Evolutionary conservation across 2,888 invertebrate species (phyloP).

Genomic region (Oligia strigilis): DNA sequence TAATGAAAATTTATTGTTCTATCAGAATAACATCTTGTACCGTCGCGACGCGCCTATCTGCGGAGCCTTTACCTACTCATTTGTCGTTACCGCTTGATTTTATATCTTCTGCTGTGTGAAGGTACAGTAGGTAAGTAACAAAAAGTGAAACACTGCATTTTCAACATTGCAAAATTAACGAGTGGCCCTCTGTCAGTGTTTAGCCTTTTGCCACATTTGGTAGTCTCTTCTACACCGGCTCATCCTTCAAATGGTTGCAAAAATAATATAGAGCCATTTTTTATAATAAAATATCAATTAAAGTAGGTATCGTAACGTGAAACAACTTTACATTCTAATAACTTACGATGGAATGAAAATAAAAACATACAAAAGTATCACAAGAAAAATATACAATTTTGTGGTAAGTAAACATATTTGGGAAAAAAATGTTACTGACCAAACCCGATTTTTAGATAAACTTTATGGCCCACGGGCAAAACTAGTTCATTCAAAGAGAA

Average conservation of each 20-base stretch:
- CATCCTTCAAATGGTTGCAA: slow-evolving; percentile 33
- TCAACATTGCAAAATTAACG: neutral
- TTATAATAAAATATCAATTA: slow-evolving; percentile 28
- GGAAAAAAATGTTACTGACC: slow-evolving; percentile 3
- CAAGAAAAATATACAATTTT: slow-evolving; percentile 42
- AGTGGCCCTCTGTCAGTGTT: neutral
- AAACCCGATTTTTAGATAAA: slow-evolving; percentile 19
- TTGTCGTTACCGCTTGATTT: neutral
- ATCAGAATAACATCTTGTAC: too few species aligned
- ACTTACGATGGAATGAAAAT: slow-evolving; percentile 64
- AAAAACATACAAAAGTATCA: slow-evolving; percentile 55
- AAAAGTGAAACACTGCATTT: neutral
- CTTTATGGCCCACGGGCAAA: neutral
- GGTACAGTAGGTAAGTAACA: neutral
- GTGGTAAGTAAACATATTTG: slow-evolving; percentile 19
- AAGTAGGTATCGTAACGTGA: slow-evolving; percentile 26
- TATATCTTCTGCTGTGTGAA: neutral
- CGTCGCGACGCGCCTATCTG: too few species aligned
- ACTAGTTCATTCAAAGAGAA: neutral
- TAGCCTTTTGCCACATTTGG: slow-evolving; percentile 24
- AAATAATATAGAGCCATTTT: slow-evolving; percentile 41
- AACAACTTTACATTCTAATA: slow-evolving; percentile 44
- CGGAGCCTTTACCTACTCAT: neutral
- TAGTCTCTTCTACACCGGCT: slow-evolving; percentile 21
- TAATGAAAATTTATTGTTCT: too few species aligned